Conservation (phyloP, 2,113 vertebrate genomes). For the Sturnus vulgaris region DNA sequence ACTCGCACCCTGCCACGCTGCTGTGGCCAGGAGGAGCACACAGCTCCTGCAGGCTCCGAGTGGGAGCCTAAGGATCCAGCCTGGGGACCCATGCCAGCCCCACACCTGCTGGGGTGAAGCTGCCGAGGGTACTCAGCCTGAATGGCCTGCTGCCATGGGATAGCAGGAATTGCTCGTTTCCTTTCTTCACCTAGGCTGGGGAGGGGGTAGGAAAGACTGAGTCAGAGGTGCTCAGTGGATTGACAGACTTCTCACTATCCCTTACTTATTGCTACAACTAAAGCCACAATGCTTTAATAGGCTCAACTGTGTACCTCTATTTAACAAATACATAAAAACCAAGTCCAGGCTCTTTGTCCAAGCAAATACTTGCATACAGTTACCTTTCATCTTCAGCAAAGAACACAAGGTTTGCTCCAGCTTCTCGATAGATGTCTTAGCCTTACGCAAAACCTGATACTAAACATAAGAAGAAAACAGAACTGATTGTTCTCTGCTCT, state of each 20-base stretch:
- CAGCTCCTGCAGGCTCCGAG: background rate
- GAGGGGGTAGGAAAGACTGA: background rate
- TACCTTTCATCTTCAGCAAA: conserved; percentile 82
- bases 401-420: conserved; percentile 76
- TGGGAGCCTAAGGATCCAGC: background rate
- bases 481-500: background rate
- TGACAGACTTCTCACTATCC: background rate
- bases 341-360: background rate
- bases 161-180: background rate
- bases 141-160: background rate
- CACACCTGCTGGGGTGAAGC: background rate
- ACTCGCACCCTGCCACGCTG: fast-evolving
- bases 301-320: background rate
- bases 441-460: conserved; percentile 81
- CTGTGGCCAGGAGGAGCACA: background rate
- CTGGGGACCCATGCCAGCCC: background rate
- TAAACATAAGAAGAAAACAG: conserved; percentile 66
- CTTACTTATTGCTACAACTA: background rate
- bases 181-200: background rate
- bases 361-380: conserved; percentile 8
- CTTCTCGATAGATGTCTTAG: conserved; percentile 75
- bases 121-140: background rate
- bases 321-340: background rate
- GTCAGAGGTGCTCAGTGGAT: background rate
- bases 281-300: background rate